Base-by-base conservation (phyloP, 2,797 vertebrate species). In the Cygnus olor region DNA sequence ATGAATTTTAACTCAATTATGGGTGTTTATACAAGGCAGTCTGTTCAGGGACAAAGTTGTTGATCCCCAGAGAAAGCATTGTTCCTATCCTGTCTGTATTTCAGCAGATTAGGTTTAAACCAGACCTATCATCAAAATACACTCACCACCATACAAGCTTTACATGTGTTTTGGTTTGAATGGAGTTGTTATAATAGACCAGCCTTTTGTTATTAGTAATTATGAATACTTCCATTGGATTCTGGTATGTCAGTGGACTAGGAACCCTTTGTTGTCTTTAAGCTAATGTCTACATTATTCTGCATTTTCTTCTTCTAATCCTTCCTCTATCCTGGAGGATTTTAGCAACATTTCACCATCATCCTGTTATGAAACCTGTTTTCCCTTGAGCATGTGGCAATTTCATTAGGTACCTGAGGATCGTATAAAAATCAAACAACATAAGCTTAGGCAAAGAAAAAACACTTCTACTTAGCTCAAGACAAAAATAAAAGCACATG, bases 1-100 rank as follows among this genome's bases (percentile, higher is more conserved):
- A 94, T 90, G 95, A 91, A 91, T 95, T 95, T 95, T 95, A 91
- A 93, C 92, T 90, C 93, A 93, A 94, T 96, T 96, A 93, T 8
- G 78, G 77, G 88, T 96, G 94, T 96, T 97, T 96, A 95, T 72
- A 86, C 94, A 91, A 96, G 74, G 65, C 94, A 92, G 85, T 22
- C 94, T 93, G 95, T 76, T 95, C 87, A 91, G 91, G 82, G 93
- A 95, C 90, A 87, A 92, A 94, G 85, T 91, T 96, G 92, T 80
- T 80, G 93, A 92, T 96, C 95, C 89, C 95, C 34, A 73, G 93
- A 93, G 90, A 88, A 95, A 77, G 88, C 70, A 93, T 86, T 94
- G 92, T 91, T 96, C 88, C 87, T 65, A 91, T 80, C 91, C 92
- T 91, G 89, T 22, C 92, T 95, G 92, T 76, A 85, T 96, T 95